Percentiles rank a stretch among this genome's conserved stretches.
Conservation (phyloP, 2,888 invertebrate genomes). For the Ephialtes manifestator region DNA sequence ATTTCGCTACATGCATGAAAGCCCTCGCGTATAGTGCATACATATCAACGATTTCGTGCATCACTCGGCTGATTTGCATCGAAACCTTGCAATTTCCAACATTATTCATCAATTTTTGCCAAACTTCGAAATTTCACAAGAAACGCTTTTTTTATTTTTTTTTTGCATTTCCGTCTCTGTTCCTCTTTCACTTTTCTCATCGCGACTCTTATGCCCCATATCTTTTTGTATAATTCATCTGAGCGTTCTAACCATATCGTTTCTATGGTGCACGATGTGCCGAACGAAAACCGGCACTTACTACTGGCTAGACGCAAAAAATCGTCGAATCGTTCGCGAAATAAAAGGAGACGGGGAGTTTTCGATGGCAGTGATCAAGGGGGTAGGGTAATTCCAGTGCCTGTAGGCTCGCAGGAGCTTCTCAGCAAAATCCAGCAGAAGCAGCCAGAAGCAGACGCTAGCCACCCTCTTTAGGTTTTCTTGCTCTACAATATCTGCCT, state of each 20-base stretch:
- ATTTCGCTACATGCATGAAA: slow-evolving; percentile 31
- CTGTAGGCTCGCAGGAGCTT: slow-evolving; percentile 73
- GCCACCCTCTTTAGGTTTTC: slow-evolving; percentile 35
- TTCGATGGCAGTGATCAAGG: slow-evolving; percentile 84
- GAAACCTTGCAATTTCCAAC: slow-evolving; percentile 81
- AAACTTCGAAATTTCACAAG: slow-evolving; percentile 51
- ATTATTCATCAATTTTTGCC: slow-evolving; percentile 64
- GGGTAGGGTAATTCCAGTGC: slow-evolving; percentile 83
- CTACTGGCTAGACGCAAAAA: slow-evolving; percentile 85
- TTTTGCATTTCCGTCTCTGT: neutral
- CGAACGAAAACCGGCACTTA: slow-evolving; percentile 82
- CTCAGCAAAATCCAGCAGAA: slow-evolving; percentile 58
- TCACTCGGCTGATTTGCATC: slow-evolving; percentile 79
- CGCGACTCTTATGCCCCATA: neutral
- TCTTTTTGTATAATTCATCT: slow-evolving; percentile 59
- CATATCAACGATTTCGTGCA: slow-evolving; percentile 37
- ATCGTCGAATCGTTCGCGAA: slow-evolving; percentile 80
- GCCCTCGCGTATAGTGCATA: neutral
- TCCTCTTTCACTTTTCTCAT: neutral
- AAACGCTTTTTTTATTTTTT: neutral
- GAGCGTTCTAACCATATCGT: slow-evolving; percentile 30
- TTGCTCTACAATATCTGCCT: slow-evolving; percentile 47
- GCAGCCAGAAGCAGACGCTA: slow-evolving; percentile 49
- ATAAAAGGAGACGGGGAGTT: slow-evolving; percentile 78
- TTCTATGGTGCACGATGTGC: slow-evolving; percentile 53